Percentiles rank a stretch among this genome's conserved stretches.
Conservation (phyloP, 2,888 invertebrate species). For the Campoletis raptor region DNA sequence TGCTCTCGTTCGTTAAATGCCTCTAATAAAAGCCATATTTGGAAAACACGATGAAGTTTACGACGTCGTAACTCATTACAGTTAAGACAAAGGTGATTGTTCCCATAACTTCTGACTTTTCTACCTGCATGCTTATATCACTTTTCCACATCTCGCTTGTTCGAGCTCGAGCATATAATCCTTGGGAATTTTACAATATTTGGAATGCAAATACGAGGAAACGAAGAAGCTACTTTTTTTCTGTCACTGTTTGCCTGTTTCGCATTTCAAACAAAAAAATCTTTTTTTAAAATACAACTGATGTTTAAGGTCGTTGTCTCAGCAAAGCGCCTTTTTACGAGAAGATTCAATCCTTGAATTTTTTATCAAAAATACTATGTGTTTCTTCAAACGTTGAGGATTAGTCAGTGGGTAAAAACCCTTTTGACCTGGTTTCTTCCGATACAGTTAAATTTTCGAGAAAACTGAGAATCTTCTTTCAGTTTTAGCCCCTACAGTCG, state of each 20-base stretch:
- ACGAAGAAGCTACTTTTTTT: background rate
- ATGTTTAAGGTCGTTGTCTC: background rate
- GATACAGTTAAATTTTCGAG: too few species aligned
- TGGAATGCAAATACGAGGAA: background rate
- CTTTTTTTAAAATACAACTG: background rate
- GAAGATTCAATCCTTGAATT: background rate
- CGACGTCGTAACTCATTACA: conserved; percentile 33
- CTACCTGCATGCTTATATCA: conserved; percentile 31
- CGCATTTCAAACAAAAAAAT: background rate
- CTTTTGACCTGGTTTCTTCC: too few species aligned
- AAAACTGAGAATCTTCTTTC: too few species aligned
- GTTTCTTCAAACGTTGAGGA: too few species aligned
- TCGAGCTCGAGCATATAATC: background rate
- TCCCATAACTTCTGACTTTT: conserved; percentile 30
- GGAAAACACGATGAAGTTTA: conserved; percentile 53
- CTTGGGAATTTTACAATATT: conserved; percentile 12
- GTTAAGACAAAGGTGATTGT: conserved; percentile 57
- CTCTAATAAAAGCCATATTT: conserved; percentile 34
- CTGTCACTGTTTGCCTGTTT: background rate
- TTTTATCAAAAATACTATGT: too few species aligned
- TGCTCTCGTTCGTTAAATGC: conserved; percentile 26
- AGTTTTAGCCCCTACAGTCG: too few species aligned
- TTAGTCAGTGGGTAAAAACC: too few species aligned
- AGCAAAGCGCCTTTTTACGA: background rate
- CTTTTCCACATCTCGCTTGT: background rate